Conservation (phyloP, 2,113 vertebrate genomes). For the Sphaerodactylus townsendi region DNA sequence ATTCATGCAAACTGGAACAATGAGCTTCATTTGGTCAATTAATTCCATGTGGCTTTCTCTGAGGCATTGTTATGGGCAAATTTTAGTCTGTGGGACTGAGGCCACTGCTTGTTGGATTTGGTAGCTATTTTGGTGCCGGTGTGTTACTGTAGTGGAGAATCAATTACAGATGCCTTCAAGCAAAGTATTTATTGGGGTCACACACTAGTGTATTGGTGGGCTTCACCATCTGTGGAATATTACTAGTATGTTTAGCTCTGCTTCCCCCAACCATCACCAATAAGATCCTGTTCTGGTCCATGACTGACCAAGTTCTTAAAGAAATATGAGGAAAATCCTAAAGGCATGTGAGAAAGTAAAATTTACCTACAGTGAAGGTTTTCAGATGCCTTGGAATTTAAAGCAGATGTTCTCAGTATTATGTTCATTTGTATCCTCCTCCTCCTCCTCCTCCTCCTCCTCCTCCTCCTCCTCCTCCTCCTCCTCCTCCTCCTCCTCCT, state of each 20-base stretch:
- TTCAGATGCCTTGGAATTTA: conserved; percentile 72
- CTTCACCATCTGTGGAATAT: not conserved
- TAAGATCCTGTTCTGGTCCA: conserved; percentile 53
- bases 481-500: no score
- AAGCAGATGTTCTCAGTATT: conserved; percentile 57
- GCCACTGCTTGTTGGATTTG: not conserved
- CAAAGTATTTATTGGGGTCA: not conserved
- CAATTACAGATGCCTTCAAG: not conserved
- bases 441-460: no score
- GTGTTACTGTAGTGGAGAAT: not conserved
- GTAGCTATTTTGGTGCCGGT: not conserved
- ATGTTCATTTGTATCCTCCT: not conserved
- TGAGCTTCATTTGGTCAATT: not conserved
- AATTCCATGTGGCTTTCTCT: not conserved
- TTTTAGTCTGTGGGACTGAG: not conserved
- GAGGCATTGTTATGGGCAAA: no score
- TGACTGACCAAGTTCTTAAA: conserved; percentile 33
- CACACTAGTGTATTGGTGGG: not conserved
- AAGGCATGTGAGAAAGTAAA: conserved; percentile 69
- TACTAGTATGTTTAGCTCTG: not conserved
- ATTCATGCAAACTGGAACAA: not conserved
- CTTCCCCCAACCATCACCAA: conserved; percentile 34
- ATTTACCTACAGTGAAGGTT: conserved; percentile 67
- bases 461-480: no score
- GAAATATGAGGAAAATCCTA: conserved; percentile 40